Evolutionary conservation across 2,888 invertebrate species (phyloP).

Genomic region (Mythimna albipuncta): DNA sequence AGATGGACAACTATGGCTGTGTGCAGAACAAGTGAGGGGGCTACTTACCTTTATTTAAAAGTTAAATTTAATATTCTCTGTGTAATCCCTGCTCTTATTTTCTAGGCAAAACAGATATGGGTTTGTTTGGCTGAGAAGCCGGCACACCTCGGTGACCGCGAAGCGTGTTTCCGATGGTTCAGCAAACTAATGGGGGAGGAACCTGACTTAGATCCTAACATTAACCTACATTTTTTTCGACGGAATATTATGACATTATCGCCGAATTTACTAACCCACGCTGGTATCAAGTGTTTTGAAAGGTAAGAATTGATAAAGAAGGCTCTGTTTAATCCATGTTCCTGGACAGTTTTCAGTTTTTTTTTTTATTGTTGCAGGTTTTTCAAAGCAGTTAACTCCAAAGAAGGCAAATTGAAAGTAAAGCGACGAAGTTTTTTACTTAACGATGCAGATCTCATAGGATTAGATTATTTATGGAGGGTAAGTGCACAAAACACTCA

Average conservation of each 20-base stretch:
- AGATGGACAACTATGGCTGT: conserved; percentile 99
- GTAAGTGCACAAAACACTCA: conserved; percentile 84
- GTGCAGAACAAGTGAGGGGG: conserved; percentile 94
- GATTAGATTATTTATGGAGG: conserved; percentile 98
- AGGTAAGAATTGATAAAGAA: conserved; percentile 75
- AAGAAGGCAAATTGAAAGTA: conserved; percentile 97
- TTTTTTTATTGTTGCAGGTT: conserved; percentile 90
- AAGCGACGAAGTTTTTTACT: conserved; percentile 96
- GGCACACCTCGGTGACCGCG: conserved; percentile 97
- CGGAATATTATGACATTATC: conserved; percentile 97
- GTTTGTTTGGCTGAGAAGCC: conserved; percentile 98
- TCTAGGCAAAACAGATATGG: conserved; percentile 98
- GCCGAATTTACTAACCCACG: conserved; percentile 97
- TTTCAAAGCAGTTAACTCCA: conserved; percentile 98
- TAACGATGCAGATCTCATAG: conserved; percentile 98
- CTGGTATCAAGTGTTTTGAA: conserved; percentile 97
- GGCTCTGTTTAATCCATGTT: neutral
- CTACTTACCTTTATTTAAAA: conserved; percentile 37
- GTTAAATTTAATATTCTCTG: conserved; percentile 37
- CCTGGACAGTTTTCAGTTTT: neutral
- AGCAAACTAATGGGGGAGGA: conserved; percentile 99
- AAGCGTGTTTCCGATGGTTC: conserved; percentile 99
- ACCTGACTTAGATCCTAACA: conserved; percentile 98
- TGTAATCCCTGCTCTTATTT: conserved; percentile 61
- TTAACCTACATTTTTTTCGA: conserved; percentile 98